Evolutionary conservation across 2,797 vertebrate species (phyloP).

Genomic region (Lutjanus campechanus): DNA sequence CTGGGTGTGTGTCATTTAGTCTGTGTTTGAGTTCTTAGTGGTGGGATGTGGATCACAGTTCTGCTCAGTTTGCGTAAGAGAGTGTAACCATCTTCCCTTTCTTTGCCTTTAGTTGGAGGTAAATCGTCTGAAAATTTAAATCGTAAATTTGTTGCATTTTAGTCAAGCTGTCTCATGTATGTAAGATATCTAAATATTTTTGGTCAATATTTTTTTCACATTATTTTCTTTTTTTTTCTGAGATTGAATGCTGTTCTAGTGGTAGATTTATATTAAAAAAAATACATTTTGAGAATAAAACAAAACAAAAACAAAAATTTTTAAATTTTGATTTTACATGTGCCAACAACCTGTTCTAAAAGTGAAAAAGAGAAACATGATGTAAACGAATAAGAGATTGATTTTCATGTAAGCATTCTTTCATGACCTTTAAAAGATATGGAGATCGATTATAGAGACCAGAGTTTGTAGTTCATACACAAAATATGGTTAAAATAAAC

Average conservation of each 20-base stretch:
- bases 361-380: conserved; percentile 85
- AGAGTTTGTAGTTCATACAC: conserved; percentile 99
- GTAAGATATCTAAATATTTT: conserved; percentile 84
- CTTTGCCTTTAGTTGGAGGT: conserved; percentile 75
- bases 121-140: conserved; percentile 87
- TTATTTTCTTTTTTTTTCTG: conserved; percentile 79
- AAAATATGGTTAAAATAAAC: conserved; percentile 99
- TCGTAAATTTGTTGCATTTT: conserved; percentile 93
- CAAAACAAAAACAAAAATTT: conserved; percentile 77
- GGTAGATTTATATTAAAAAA: conserved; percentile 92
- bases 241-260: conserved; percentile 92
- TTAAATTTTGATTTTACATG: conserved; percentile 91
- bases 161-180: conserved; percentile 90
- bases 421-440: conserved; percentile 93
- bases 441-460: conserved; percentile 91
- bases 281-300: conserved; percentile 88
- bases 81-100: conserved; percentile 67
- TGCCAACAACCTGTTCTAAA: conserved; percentile 93
- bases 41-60: conserved; percentile 62
- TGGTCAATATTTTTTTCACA: conserved; percentile 69
- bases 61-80: conserved; percentile 50
- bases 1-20: conserved; percentile 65
- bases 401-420: conserved; percentile 94
- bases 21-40: conserved; percentile 73
- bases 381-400: conserved; percentile 87